phyloP scores from a whole-genome alignment of 2,113 vertebrate genomes.

The Coregonus clupeaformis region DNA sequence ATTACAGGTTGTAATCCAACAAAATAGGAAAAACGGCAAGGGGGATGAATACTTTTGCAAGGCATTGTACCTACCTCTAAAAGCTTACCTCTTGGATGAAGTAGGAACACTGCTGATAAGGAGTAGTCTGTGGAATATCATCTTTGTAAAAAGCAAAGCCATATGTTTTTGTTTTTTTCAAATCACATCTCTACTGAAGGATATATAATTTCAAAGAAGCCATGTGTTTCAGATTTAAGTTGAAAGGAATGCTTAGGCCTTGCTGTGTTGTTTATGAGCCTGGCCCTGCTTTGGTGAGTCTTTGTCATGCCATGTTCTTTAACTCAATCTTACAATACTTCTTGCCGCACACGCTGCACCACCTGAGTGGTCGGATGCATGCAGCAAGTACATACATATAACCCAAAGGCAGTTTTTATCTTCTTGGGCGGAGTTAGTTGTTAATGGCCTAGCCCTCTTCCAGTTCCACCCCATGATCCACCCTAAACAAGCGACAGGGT shows the following conservation, averaged over 20 bases:
- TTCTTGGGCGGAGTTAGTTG: neutral
- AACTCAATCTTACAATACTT: slow-evolving; percentile 25
- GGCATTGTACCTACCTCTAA: slow-evolving; percentile 17
- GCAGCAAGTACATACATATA: slow-evolving; percentile 5
- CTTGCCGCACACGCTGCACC: slow-evolving; percentile 32
- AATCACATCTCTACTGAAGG: slow-evolving; percentile 36
- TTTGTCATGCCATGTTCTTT: slow-evolving; percentile 35
- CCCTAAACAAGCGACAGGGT: neutral
- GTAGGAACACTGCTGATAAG: neutral
- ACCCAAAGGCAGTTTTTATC: slow-evolving; percentile 6
- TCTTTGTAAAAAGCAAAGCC: slow-evolving; percentile 36
- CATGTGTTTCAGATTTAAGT: slow-evolving; percentile 60
- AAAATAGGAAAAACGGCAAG: too few relatives aligned
- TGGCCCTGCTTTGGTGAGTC: slow-evolving; percentile 9
- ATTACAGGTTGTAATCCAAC: too few relatives aligned
- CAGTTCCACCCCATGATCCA: neutral
- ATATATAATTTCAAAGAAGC: slow-evolving; percentile 29
- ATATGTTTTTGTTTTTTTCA: slow-evolving; percentile 20
- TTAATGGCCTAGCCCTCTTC: neutral
- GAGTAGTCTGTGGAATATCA: slow-evolving; percentile 35
- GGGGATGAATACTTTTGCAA: too few relatives aligned
- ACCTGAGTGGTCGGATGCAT: slow-evolving; percentile 4
- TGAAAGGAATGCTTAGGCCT: slow-evolving; percentile 42
- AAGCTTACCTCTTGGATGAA: slow-evolving; percentile 19
- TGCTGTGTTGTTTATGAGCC: slow-evolving; percentile 15